These are phyloP conservation scores for Stichodactyla mertensii DNA, from an alignment of 64 coral and sea anemone species.

Conservation along the genomic window DNA sequence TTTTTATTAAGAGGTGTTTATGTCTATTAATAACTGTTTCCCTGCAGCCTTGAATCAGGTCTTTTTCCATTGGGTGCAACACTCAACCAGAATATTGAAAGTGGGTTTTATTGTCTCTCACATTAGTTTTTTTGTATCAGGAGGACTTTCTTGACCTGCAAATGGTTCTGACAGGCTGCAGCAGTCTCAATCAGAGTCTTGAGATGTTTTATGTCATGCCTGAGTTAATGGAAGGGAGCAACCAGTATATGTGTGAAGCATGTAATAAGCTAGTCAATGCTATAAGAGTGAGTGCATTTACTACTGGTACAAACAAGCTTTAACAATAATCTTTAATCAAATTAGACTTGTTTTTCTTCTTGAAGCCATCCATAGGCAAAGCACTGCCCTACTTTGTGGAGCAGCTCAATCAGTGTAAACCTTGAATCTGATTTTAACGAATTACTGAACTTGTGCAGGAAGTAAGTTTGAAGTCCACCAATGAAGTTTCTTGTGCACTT, in stretches of 20 bases:
- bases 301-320: too few species aligned
- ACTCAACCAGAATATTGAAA: neutral
- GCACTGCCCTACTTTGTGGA: too few species aligned
- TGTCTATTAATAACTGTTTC: neutral
- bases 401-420: too few species aligned
- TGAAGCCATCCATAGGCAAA: too few species aligned
- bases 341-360: too few species aligned
- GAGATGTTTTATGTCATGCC: conserved; percentile 47
- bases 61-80: neutral
- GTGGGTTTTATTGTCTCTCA: neutral
- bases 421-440: too few species aligned
- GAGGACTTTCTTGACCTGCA: conserved; percentile 82
- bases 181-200: conserved; percentile 58
- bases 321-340: too few species aligned
- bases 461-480: too few species aligned
- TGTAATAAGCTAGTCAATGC: conserved; percentile 75
- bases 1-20: too few species aligned
- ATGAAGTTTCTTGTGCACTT: too few species aligned
- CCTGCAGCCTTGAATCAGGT: too few species aligned
- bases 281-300: conserved; percentile 41
- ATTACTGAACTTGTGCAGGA: too few species aligned
- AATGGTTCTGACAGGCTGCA: conserved; percentile 53
- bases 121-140: conserved; percentile 11
- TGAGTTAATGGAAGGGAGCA: conserved; percentile 63
- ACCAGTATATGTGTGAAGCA: conserved; percentile 72